phyloP scores from a whole-genome alignment of 2,888 invertebrate genomes.

The Phania funesta region DNA sequence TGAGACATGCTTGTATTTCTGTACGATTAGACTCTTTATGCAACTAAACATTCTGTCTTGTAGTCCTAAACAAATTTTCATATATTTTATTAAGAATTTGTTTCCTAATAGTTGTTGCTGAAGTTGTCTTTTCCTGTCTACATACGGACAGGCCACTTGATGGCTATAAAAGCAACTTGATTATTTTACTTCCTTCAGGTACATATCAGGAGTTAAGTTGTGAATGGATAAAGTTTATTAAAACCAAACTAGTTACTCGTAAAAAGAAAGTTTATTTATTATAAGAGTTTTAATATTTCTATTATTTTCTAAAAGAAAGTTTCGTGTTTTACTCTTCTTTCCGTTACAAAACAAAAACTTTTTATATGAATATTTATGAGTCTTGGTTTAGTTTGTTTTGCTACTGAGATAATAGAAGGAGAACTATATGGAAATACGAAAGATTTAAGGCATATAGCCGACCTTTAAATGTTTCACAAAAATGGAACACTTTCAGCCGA shows the following conservation, averaged over 20 bases:
- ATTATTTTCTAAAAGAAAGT: slow-evolving; percentile 26
- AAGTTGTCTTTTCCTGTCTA: slow-evolving; percentile 15
- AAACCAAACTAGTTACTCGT: slow-evolving; percentile 36
- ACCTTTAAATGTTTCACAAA: too few species aligned
- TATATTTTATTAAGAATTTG: slow-evolving; percentile 8
- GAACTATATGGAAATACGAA: neutral
- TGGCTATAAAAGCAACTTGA: slow-evolving; percentile 43
- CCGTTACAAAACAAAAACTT: slow-evolving; percentile 29
- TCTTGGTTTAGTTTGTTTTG: slow-evolving; percentile 30
- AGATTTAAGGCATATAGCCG: too few species aligned
- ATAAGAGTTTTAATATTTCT: slow-evolving; percentile 40
- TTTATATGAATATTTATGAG: slow-evolving; percentile 56
- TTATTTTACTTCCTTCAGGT: slow-evolving; percentile 64
- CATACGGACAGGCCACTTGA: slow-evolving; percentile 9
- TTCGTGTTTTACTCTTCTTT: neutral
- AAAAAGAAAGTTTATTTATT: slow-evolving; percentile 34
- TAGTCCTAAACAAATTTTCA: slow-evolving; percentile 14
- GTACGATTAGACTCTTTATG: neutral
- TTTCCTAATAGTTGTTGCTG: slow-evolving; percentile 7
- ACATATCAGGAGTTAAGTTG: slow-evolving; percentile 56
- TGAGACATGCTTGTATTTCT: neutral
- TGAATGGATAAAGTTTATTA: slow-evolving; percentile 61
- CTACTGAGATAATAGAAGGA: neutral
- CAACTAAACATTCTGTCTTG: neutral
- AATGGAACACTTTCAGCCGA: too few species aligned